Base-by-base conservation (phyloP, 2,113 vertebrate species). In the Peucedramus taeniatus region DNA sequence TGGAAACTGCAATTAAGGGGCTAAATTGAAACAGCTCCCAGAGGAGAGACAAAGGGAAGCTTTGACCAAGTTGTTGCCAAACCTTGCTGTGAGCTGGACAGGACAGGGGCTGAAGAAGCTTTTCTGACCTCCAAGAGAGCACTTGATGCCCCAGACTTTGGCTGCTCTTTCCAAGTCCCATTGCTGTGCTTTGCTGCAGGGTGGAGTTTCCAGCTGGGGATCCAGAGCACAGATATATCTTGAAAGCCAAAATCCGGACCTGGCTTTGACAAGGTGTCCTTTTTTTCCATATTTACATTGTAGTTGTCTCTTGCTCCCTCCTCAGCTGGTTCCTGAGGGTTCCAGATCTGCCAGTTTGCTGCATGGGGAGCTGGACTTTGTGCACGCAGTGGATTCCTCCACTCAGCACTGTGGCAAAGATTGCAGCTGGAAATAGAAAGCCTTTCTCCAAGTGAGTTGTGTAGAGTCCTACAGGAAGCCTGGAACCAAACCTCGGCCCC, bases 291-390 rank as follows among this genome's bases (percentile, higher is more conserved):
- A 33, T 61, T 80, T 56, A 26, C 11, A 1, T 13, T 30, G 64
- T 64, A 9, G 44, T 44, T 66, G 15, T 35, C 78, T 45, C 74
- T 42, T 1, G 1, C 15, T 83, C 6, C 39, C 12, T 71, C 35
- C 59, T 60, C 75, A 83, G 40, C 11, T 53, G 49, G 7, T 45
- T 69, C 54, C 71, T 44, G 50, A 37, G 42, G 12, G 70, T 16
- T 45, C 57, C 49, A 68, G 20, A 23, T 16, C 18, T 90, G 31
- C 54, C 2, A 6, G 26, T 42, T 20, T 0, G 0, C 44, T 28
- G 47, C 24, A 22, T 1, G n/a, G 15, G 27, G 61, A 96, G 22
- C 22, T 1, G 3, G 27, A 30, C 33, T 59, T 37, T 0, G 1
- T 8, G 7, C 31, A 56, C 0, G 0, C 54, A n/a, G 50, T 23